Percentiles rank a stretch among this genome's conserved stretches.
These are phyloP conservation scores for Peromyscus nudipes DNA, from an alignment of 2,797 vertebrate species.

Conservation along the genomic window DNA sequence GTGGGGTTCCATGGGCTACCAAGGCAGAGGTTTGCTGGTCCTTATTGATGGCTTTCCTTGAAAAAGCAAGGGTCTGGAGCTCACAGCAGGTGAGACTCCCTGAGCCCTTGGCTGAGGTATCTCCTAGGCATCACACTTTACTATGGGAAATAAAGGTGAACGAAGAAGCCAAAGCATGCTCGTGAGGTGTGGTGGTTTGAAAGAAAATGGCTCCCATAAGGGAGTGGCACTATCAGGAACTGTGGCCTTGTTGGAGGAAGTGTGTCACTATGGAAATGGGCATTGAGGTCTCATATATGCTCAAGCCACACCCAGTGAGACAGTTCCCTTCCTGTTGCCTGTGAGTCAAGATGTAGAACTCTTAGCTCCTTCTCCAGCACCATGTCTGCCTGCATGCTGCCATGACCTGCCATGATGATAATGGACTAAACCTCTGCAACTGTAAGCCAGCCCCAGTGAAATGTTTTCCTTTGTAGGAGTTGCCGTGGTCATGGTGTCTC, in stretches of 20 bases:
- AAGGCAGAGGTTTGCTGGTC: not conserved
- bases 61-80: not conserved
- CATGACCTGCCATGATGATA: not conserved
- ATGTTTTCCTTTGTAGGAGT: not conserved
- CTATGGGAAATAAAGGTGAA: not conserved
- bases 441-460: not conserved
- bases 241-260: not conserved
- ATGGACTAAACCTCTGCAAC: not conserved
- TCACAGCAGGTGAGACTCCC: not conserved
- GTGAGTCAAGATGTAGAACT: not conserved
- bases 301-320: not conserved
- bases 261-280: not conserved
- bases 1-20: not conserved
- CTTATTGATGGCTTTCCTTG: not conserved
- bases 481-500: not conserved
- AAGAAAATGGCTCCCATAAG: not conserved
- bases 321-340: not conserved
- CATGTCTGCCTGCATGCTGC: not conserved
- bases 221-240: not conserved
- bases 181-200: not conserved
- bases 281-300: not conserved
- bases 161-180: not conserved
- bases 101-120: not conserved
- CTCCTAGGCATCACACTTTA: not conserved
- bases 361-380: not conserved